Evolutionary conservation across 2,888 invertebrate species (phyloP).

Genomic region (Orthosia gracilis): DNA sequence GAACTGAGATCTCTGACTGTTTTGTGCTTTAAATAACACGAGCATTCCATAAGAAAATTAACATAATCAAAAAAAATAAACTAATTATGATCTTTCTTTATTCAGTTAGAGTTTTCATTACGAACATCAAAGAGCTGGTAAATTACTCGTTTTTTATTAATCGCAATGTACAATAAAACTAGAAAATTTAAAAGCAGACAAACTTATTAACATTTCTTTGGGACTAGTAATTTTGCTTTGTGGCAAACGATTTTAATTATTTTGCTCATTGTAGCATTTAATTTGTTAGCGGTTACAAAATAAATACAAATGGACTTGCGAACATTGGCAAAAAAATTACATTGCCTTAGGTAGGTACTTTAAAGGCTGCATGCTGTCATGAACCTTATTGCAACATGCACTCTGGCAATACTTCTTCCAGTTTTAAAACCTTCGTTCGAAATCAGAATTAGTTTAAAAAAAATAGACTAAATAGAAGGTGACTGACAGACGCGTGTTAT

Average conservation of each 20-base stretch:
- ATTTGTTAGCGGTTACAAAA: background rate
- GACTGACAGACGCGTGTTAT: too few relatives aligned
- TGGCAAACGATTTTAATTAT: conserved; percentile 14
- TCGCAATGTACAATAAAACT: background rate
- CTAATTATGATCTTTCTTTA: background rate
- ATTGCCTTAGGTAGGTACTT: background rate
- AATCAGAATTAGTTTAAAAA: too few relatives aligned
- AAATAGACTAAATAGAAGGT: too few relatives aligned
- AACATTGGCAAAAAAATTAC: background rate
- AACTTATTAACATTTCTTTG: conserved; percentile 6
- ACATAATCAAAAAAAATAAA: background rate
- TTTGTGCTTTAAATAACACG: too few relatives aligned
- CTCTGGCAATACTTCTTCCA: too few relatives aligned
- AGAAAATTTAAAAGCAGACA: conserved; percentile 6
- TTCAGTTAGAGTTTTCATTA: background rate
- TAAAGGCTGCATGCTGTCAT: too few relatives aligned
- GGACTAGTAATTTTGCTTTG: background rate
- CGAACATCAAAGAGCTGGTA: background rate
- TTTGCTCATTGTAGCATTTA: background rate
- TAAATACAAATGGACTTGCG: background rate
- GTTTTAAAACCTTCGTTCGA: too few relatives aligned
- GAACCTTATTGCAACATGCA: too few relatives aligned
- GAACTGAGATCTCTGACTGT: background rate
- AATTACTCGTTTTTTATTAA: conserved; percentile 8
- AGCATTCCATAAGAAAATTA: background rate